Evolutionary conservation across 2,797 vertebrate species (phyloP), one percentile per base, ranked within the genome.

Genomic region (Rhincodon typus): DNA sequence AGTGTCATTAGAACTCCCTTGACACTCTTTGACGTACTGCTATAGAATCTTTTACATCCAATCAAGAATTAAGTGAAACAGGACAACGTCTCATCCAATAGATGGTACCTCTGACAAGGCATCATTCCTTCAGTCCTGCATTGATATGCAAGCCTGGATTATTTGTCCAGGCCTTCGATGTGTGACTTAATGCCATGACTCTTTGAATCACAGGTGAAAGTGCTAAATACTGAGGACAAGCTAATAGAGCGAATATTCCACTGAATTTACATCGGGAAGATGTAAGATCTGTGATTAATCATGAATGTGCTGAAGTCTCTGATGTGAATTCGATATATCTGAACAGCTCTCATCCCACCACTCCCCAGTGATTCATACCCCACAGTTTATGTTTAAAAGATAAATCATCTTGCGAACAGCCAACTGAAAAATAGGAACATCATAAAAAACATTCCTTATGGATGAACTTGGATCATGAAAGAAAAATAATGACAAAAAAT

Each of bases 391-490:
- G 62, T 69, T 66, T 67, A 42, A 93, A 93, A 93, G 90, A 93
- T 69, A 93, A 93, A 93, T 69, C 90, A 93, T 62, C 90, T 42
- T 25, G 90, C 10, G 62, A 69, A 67, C n/a, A 25, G 62, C n/a
- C 90, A 25, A 42, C 42, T 42, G n/a, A 93, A 69, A 23, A 93
- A 42, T 69, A 69, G 69, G n/a, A 42, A 69, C 10, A 8, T 27
- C n/a, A 67, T 93, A 67, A 93, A 67, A 93, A 93, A 93, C 66
- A 69, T 91, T 91, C 4, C 19, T 69, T 93, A 25, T 69, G n/a
- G 6, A 38, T 42, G 19, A 90, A 90, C 19, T 69, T 91, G 30
- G 88, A 66, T 91, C 34, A 66, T 57, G 34, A 69, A 93, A 69
- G n/a, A 42, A 93, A 42, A 38, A 38, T 19, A 69, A 42, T 27